Percentiles rank a stretch among this genome's conserved stretches.
Evolutionary conservation across 2,888 invertebrate species (phyloP).

Genomic region (Oscheius myriophilus): DNA sequence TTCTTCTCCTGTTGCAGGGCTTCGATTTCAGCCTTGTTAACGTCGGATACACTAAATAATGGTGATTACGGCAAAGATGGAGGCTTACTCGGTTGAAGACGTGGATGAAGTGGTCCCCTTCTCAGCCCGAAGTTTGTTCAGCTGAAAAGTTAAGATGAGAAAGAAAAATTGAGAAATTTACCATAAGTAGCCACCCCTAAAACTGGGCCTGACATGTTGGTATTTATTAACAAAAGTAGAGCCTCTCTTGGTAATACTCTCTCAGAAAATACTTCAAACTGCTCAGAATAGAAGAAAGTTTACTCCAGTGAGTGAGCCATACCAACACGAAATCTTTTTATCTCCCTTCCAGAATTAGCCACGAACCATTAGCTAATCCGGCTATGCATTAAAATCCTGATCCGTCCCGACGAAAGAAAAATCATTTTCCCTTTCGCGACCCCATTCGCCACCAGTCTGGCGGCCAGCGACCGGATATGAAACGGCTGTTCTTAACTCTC

Average conservation of each 20-base stretch:
- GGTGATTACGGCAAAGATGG: background rate
- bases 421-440: conserved; percentile 19
- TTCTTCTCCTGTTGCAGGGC: background rate
- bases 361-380: conserved; percentile 2
- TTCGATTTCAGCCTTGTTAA: background rate
- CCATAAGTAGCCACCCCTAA: no score
- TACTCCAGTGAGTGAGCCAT: no score
- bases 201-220: no score
- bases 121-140: no score
- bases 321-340: no score
- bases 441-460: conserved; percentile 9
- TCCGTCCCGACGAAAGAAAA: conserved; percentile 13
- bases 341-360: no score
- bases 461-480: conserved; percentile 14
- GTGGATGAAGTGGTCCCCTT: background rate
- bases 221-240: no score
- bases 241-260: no score
- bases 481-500: background rate
- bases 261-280: no score
- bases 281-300: no score
- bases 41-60: background rate
- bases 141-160: no score
- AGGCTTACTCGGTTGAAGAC: background rate
- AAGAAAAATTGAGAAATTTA: no score
- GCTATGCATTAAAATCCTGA: background rate